Evolutionary conservation across 2,797 vertebrate species (phyloP).

Genomic region (Discoglossus pictus): DNA sequence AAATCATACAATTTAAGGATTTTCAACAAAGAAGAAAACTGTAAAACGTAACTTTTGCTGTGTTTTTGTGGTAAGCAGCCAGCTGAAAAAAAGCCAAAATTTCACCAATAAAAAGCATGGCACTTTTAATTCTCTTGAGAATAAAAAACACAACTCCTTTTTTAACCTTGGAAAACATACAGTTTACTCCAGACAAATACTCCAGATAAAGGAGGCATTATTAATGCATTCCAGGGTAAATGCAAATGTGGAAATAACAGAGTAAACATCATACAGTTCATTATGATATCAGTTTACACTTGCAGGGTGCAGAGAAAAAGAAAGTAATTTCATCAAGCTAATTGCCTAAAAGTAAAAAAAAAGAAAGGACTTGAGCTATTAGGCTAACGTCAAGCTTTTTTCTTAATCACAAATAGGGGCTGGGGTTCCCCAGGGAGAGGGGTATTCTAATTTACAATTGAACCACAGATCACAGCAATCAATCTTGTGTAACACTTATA

Average conservation of each 20-base stretch:
- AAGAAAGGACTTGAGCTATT: constrained; percentile 93
- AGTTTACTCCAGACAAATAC: constrained; percentile 63
- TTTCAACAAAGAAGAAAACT: no score
- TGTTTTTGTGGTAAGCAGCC: no score
- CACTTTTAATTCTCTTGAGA: no score
- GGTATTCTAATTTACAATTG: constrained; percentile 99
- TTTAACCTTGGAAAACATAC: not conserved
- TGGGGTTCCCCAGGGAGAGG: constrained; percentile 90
- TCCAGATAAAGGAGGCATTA: constrained; percentile 69
- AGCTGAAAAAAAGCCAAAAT: no score
- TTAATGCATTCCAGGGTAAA: constrained; percentile 69
- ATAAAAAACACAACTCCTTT: no score
- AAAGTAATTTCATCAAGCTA: constrained; percentile 96
- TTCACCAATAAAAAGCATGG: no score
- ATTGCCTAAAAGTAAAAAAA: constrained; percentile 91
- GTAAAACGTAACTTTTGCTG: no score
- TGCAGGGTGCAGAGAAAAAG: constrained; percentile 76
- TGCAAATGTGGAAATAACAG: constrained; percentile 89
- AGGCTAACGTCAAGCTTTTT: constrained; percentile 94
- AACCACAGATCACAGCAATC: constrained; percentile 97
- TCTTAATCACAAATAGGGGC: constrained; percentile 98
- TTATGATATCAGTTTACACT: constrained; percentile 94
- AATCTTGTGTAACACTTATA: constrained; percentile 91
- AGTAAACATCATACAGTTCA: constrained; percentile 87
- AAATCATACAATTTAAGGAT: no score